Base-by-base conservation (phyloP, 2,113 vertebrate genomes). In the Lampris incognitus region DNA sequence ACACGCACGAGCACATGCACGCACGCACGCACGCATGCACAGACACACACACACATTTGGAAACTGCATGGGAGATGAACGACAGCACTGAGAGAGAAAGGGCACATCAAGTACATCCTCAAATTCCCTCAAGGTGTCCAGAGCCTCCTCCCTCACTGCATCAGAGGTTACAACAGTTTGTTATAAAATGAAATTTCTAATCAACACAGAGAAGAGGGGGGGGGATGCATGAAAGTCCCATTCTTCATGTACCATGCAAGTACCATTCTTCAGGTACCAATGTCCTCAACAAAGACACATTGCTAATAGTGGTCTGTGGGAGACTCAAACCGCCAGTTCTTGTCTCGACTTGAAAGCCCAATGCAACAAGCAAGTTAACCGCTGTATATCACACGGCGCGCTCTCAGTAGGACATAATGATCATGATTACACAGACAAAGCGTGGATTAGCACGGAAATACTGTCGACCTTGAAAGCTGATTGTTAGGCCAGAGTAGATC, bases 81-180 rank as follows among this genome's bases (percentile, higher is more conserved):
- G 24, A 24, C 24, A 24, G 24, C 24, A 24, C 24, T 24, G 24
- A 51, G 51, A 54, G 51, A 54, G 6, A 83, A 42, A 74, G 71
- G 67, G 10, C 64, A 83, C 24, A 52, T 77, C 66, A 65, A 58
- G 65, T 79, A 64, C 75, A 67, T 75, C 52, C 64, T 24, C 48
- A 44, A 82, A 83, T 56, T 58, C 58, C 41, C 61, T 65, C 40
- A 69, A 79, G 69, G 64, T 76, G 63, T 63, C 80, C 61, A 68
- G 24, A 41, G 8, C 0, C n/a, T 39, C 9, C 59, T 41, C 11
- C 65, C 68, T 64, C 37, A 2, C 51, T 77, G 66, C 76, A 59
- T 40, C 39, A 80, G n/a, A 69, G 61, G 58, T 52, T 44, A 1
- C 39, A 24, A 3, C 66, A 62, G 49, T 75, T 57, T 79, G 49